phyloP scores from a whole-genome alignment of 2,888 invertebrate species.

The Biston stratarius region DNA sequence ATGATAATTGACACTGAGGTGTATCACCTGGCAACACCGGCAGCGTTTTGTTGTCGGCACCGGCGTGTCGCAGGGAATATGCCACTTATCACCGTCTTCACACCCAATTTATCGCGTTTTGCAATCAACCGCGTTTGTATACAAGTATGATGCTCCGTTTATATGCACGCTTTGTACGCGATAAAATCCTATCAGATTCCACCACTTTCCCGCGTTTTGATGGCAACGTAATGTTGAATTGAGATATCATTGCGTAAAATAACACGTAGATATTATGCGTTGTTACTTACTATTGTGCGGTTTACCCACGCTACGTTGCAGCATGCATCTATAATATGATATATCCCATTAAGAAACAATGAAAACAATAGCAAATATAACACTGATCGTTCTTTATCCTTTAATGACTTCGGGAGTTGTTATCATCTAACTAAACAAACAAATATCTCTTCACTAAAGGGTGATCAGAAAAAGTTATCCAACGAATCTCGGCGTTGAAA shows the following conservation, averaged over 20 bases:
- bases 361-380: background rate
- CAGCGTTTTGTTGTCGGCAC: conserved; percentile 17
- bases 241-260: conserved; percentile 11
- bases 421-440: conserved; percentile 3
- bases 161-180: conserved; percentile 48
- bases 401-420: background rate
- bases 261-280: conserved; percentile 3
- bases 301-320: conserved; percentile 1
- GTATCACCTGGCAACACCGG: background rate
- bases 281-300: background rate
- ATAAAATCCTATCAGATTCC: conserved; percentile 50
- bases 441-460: conserved; percentile 13
- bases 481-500: conserved; percentile 28
- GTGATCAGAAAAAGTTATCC: conserved; percentile 23
- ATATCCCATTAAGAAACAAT: conserved; percentile 1
- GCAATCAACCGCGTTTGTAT: conserved; percentile 71
- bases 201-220: conserved; percentile 30
- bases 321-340: background rate
- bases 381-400: background rate
- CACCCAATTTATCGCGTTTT: conserved; percentile 82
- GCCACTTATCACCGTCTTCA: conserved; percentile 81
- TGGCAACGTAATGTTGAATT: conserved; percentile 5
- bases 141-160: conserved; percentile 58
- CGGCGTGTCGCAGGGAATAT: conserved; percentile 52
- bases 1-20: background rate